Evolutionary conservation across 2,888 invertebrate genomes (phyloP).

Genomic region (Trichopria drosophilae): DNA sequence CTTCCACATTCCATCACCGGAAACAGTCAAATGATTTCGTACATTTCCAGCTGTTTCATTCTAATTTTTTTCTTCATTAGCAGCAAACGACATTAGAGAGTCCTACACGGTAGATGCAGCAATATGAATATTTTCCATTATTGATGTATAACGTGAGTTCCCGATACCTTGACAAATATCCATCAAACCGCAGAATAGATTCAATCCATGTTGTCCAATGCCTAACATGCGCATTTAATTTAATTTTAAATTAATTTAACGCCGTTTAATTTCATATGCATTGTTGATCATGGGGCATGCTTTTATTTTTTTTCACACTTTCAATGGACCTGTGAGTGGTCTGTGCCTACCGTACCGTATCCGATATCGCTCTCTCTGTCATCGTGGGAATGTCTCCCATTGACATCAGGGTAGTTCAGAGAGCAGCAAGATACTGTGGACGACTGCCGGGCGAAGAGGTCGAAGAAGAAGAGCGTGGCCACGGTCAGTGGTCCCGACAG

Average conservation of each 20-base stretch:
- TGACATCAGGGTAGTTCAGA: too few relatives aligned
- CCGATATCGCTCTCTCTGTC: too few relatives aligned
- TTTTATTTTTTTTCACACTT: slow-evolving; percentile 23
- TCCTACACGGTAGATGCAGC: slow-evolving; percentile 20
- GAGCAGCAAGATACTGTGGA: too few relatives aligned
- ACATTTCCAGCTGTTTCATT: slow-evolving; percentile 33
- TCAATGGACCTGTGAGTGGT: too few relatives aligned
- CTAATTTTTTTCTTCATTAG: slow-evolving; percentile 29
- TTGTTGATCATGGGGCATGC: slow-evolving; percentile 14
- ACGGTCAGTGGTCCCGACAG: too few relatives aligned
- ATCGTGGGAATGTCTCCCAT: too few relatives aligned
- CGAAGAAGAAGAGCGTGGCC: too few relatives aligned
- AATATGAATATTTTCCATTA: too few relatives aligned
- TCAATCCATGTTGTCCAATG: too few relatives aligned
- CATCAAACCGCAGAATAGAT: slow-evolving; percentile 1
- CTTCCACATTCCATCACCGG: slow-evolving; percentile 30
- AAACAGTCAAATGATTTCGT: slow-evolving; percentile 23
- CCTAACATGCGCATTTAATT: slow-evolving; percentile 27
- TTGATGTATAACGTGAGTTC: slow-evolving; percentile 1
- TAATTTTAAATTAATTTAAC: neutral
- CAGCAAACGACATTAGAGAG: slow-evolving; percentile 25
- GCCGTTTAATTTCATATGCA: neutral
- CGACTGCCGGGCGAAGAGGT: too few relatives aligned
- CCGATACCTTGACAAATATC: slow-evolving; percentile 3
- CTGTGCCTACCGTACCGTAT: too few relatives aligned